These are phyloP conservation scores for Meandrusa payeni DNA, from an alignment of 2,888 invertebrate genomes.

Conservation along the genomic window DNA sequence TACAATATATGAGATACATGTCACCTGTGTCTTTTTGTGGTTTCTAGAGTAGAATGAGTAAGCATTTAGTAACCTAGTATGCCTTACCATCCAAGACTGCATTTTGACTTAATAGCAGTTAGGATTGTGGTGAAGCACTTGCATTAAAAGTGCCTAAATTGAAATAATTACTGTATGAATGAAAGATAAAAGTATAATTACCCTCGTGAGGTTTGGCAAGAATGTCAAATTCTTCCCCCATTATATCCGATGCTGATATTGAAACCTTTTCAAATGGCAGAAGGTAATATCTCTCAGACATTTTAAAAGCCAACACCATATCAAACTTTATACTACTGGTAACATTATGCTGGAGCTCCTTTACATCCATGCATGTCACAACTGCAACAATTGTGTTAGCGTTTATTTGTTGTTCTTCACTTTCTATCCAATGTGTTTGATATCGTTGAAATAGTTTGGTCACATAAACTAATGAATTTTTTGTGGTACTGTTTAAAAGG, in stretches of 20 bases:
- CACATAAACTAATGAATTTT: slow-evolving; percentile 44
- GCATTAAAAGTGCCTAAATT: too few species aligned
- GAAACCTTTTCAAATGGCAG: slow-evolving; percentile 50
- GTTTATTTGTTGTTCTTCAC: slow-evolving; percentile 33
- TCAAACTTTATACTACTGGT: slow-evolving; percentile 46
- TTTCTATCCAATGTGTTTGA: slow-evolving; percentile 45
- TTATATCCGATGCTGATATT: slow-evolving; percentile 45
- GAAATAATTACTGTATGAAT: background rate
- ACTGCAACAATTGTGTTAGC: slow-evolving; percentile 37
- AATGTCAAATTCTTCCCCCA: slow-evolving; percentile 54
- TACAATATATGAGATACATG: too few species aligned
- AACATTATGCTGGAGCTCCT: slow-evolving; percentile 45
- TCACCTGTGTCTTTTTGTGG: too few species aligned
- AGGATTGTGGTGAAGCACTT: too few species aligned
- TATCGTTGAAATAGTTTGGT: slow-evolving; percentile 51
- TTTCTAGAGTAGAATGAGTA: too few species aligned
- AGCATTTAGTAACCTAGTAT: too few species aligned
- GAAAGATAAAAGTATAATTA: slow-evolving; percentile 28
- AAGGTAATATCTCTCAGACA: slow-evolving; percentile 38
- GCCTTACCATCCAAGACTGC: too few species aligned
- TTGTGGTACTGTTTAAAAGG: slow-evolving; percentile 41
- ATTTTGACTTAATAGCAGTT: too few species aligned
- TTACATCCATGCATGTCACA: slow-evolving; percentile 42
- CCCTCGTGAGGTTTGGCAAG: slow-evolving; percentile 39
- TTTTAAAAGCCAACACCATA: slow-evolving; percentile 48